Base-by-base conservation (phyloP, 2,113 vertebrate species). In the Nipponia nippon region DNA sequence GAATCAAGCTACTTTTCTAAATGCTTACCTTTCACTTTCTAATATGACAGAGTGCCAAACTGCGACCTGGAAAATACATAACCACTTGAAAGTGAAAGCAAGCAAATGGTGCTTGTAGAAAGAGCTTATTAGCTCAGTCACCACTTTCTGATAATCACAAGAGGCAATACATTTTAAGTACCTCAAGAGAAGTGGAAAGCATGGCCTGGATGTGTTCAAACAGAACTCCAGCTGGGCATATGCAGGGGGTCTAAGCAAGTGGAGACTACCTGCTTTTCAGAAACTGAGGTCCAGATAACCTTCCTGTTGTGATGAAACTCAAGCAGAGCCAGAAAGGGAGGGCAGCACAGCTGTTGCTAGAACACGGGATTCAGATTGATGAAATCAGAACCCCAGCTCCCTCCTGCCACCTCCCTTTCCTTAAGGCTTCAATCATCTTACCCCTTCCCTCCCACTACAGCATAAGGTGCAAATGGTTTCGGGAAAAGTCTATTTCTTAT, bases 401-500 rank as follows among this genome's bases (percentile, higher is more conserved):
- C 15, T 44, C 30, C 76, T 83, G 42, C 19, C 36, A 14, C 23
- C 42, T 36, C 42, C 16, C 17, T 58, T 58, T 23, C 29, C 27
- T 25, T 13, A 16, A 16, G 10, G 7, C 30, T 62, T 44, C 13
- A 40, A 10, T 38, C 72, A 59, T 26, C 22, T 44, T 29, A 22
- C 10, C 19, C 38, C 29, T 77, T 49, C 16, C 25, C 25, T 77
- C 36, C 34, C n/a, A 6, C 36, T 7, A 1, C 38, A 21, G 6
- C 2, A 1, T 4, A 7, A 61, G 30, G 52, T 26, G 1, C 32
- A 65, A 40, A 42, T 13, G 2, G 6, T 9, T 9, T 80, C 7
- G 23, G 29, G 49, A 10, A 34, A 12, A 27, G 4, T 5, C 66
- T 83, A 3, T 8, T 12, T 50, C 59, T 27, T 46, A 0, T 3